These are phyloP conservation scores for Neoarius graeffei DNA, from an alignment of 2,113 vertebrate species.

Conservation along the genomic window DNA sequence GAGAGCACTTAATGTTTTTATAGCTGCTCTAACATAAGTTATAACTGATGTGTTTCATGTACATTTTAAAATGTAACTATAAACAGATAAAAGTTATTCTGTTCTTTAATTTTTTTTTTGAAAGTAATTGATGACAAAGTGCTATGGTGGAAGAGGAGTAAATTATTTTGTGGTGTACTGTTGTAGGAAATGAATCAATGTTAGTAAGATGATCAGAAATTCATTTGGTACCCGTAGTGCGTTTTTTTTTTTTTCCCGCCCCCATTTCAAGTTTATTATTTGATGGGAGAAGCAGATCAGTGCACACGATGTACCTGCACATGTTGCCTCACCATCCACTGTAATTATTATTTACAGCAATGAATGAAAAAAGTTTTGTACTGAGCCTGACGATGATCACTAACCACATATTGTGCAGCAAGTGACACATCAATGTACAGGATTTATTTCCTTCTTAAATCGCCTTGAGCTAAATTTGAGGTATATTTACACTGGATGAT, in stretches of 20 bases:
- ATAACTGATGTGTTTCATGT: not conserved
- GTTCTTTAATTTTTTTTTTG: not conserved
- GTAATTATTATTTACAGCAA: constrained; percentile 7
- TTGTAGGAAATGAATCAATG: not conserved
- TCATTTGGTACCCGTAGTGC: not conserved
- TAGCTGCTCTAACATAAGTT: not conserved
- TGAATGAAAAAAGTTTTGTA: not conserved
- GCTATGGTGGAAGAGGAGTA: not conserved
- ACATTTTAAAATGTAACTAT: not conserved
- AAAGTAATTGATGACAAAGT: not conserved
- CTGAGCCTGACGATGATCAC: not conserved
- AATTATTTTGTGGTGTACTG: not conserved
- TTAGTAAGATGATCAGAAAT: not conserved
- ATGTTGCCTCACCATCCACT: not conserved
- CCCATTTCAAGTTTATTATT: not conserved
- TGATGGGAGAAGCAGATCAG: not conserved
- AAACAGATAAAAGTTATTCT: not conserved
- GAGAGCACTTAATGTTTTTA: not conserved
- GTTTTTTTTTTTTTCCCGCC: no score
- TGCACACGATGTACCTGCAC: not conserved
- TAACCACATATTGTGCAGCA: not conserved
- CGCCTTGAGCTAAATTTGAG: not conserved
- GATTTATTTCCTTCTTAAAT: not conserved
- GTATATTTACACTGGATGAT: not conserved
- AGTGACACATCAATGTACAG: not conserved